phyloP scores from a whole-genome alignment of 2,888 invertebrate species.

The Eupithecia abbreviata region DNA sequence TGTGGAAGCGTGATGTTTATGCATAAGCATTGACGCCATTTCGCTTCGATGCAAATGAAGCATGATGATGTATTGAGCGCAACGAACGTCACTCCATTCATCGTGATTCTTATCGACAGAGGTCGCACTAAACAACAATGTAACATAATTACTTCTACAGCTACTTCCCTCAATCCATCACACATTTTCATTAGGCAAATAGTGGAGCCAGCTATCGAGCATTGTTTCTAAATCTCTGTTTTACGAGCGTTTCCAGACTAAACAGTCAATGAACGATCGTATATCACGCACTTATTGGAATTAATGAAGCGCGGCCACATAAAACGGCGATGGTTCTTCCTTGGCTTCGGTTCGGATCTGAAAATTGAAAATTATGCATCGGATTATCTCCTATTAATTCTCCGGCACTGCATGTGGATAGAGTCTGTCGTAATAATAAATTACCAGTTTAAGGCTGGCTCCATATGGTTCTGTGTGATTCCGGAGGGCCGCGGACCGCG shows the following conservation, averaged over 20 bases:
- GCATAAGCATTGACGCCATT: slow-evolving; percentile 10
- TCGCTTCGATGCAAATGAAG: slow-evolving; percentile 17
- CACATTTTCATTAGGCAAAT: slow-evolving; percentile 21
- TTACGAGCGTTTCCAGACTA: slow-evolving; percentile 35
- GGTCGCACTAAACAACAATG: slow-evolving; percentile 9
- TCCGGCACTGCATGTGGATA: slow-evolving; percentile 55
- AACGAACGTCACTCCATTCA: slow-evolving; percentile 10
- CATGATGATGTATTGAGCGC: slow-evolving; percentile 14
- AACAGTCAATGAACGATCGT: slow-evolving; percentile 37
- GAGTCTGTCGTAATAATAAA: slow-evolving; percentile 56
- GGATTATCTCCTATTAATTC: slow-evolving; percentile 59
- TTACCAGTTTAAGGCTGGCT: slow-evolving; percentile 58
- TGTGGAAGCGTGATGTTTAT: slow-evolving; percentile 8
- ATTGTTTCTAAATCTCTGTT: slow-evolving; percentile 33
- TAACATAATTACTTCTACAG: slow-evolving; percentile 19
- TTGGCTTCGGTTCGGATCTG: slow-evolving; percentile 30
- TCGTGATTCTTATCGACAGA: slow-evolving; percentile 12
- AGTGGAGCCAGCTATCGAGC: slow-evolving; percentile 11
- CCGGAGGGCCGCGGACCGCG: slow-evolving; percentile 33
- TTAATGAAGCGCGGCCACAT: slow-evolving; percentile 30
- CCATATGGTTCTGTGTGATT: slow-evolving; percentile 57
- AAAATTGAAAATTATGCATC: slow-evolving; percentile 47
- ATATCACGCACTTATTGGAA: slow-evolving; percentile 35
- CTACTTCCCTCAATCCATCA: slow-evolving; percentile 34
- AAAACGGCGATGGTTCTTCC: slow-evolving; percentile 29